Evolutionary conservation across 1,140 invertebrate species (phyloP), one percentile per base, ranked within the genome.

Genomic region (Trichoplusia ni): DNA sequence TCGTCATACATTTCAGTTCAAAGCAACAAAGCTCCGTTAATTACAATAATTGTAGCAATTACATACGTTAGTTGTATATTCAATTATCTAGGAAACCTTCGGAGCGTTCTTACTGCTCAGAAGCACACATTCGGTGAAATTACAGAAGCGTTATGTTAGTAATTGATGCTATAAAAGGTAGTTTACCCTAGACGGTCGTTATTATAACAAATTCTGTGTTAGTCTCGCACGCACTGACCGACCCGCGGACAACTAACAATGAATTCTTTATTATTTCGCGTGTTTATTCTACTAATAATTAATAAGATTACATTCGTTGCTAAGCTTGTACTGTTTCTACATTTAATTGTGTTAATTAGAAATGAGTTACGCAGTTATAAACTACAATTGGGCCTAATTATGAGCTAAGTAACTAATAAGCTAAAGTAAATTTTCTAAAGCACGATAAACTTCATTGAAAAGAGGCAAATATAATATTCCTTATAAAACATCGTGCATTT

Each of bases 111-210:
- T 47, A 60, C 56, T 47, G 40, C 42, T 35, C 18, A 27, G 56
- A 37, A 49, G 54, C 46, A 59, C 59, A 64, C 59, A 69, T 63
- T 67, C 63, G 49, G 46, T 63, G 71, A 66, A 72, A 77, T 76
- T 74, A 81, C 73, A 73, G 42, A 71, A 63, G 73, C 64, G 66
- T 76, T 76, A 72, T 71, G 56, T 67, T 58, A 65, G 71, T 79
- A 76, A 81, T 79, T 79, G 75, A 59, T 62, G 59, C 70, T 42
- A 73, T 82, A 81, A 81, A 77, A 73, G 71, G 63, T 74, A 69
- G 69, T 75, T 78, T 75, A 71, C 75, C 75, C 71, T 63, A 37
- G 64, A 66, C 61, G 61, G 64, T 59, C 71, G 71, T 81, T 81
- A 76, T 72, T 74, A 73, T 71, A 77, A 75, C 73, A 71, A 84